These are phyloP conservation scores for Orchesella cincta DNA, from an alignment of 1,140 invertebrate genomes.

Conservation along the genomic window DNA sequence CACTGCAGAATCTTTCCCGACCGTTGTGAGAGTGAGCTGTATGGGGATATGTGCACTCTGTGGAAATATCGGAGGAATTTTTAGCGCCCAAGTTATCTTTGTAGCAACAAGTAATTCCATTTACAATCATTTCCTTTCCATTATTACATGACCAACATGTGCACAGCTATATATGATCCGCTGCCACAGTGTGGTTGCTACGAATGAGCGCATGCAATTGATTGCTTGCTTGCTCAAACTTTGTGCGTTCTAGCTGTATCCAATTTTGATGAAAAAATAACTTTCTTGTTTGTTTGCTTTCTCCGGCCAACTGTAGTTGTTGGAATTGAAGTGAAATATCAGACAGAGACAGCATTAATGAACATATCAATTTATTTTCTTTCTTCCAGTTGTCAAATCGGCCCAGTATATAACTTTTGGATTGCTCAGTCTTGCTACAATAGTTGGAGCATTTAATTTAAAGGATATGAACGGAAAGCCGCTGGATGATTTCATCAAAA, in stretches of 20 bases:
- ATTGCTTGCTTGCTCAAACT: no score
- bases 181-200: no score
- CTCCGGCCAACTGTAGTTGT: no score
- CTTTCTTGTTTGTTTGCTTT: no score
- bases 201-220: no score
- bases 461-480: slow-evolving; percentile 40
- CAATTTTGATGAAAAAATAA: slow-evolving; percentile 2
- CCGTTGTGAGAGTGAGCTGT: slow-evolving; percentile 33
- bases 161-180: no score
- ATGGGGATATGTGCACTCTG: slow-evolving; percentile 41
- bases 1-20: slow-evolving; percentile 46
- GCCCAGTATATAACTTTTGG: slow-evolving; percentile 35
- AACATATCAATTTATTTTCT: neutral
- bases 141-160: neutral
- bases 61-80: slow-evolving; percentile 43
- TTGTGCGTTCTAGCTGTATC: no score
- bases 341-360: neutral
- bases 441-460: slow-evolving; percentile 16
- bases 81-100: slow-evolving; percentile 41
- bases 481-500: slow-evolving; percentile 33
- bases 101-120: slow-evolving; percentile 41
- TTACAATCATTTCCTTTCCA: neutral
- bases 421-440: slow-evolving; percentile 30
- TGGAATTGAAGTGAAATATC: no score
- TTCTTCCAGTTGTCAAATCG: slow-evolving; percentile 32